A percentile compares a stretch with the other conserved stretches of the same genome.
Evolutionary conservation across 1,140 invertebrate species (phyloP).

Genomic region (Nilaparvata lugens): DNA sequence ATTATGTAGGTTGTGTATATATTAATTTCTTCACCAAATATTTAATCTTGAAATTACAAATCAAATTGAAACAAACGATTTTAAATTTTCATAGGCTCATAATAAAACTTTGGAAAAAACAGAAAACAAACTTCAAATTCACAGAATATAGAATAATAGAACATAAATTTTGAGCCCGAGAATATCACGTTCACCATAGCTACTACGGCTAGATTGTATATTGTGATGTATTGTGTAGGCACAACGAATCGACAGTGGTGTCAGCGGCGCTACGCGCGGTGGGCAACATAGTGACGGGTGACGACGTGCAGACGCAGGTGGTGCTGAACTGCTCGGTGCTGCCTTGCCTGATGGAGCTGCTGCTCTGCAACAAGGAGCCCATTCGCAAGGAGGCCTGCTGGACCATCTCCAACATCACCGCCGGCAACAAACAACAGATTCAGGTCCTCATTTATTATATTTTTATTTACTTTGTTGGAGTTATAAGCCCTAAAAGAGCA

Average conservation of each 20-base stretch:
- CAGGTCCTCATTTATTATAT: conserved; percentile 57
- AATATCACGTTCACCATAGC: no score
- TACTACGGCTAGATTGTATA: background rate
- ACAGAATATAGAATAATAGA: background rate
- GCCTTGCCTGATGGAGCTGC: conserved; percentile 70
- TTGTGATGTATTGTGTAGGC: conserved; percentile 43
- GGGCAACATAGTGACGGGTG: conserved; percentile 96
- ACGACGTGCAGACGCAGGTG: conserved; percentile 94
- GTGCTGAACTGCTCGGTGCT: conserved; percentile 86
- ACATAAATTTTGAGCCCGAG: no score
- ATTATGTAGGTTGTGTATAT: no score
- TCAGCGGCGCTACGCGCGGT: conserved; percentile 91
- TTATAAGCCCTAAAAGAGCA: no score
- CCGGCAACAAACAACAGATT: conserved; percentile 90
- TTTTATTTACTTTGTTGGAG: no score
- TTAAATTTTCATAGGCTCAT: no score
- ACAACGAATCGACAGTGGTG: conserved; percentile 83
- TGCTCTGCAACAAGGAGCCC: conserved; percentile 71
- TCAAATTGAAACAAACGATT: no score
- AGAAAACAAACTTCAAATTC: no score
- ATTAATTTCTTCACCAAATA: no score
- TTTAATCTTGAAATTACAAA: no score
- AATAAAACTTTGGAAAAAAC: background rate
- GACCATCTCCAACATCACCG: conserved; percentile 97
- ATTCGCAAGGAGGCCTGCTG: conserved; percentile 95